Evolutionary conservation across 2,888 invertebrate species (phyloP).

Genomic region (Nomada hirtipes): DNA sequence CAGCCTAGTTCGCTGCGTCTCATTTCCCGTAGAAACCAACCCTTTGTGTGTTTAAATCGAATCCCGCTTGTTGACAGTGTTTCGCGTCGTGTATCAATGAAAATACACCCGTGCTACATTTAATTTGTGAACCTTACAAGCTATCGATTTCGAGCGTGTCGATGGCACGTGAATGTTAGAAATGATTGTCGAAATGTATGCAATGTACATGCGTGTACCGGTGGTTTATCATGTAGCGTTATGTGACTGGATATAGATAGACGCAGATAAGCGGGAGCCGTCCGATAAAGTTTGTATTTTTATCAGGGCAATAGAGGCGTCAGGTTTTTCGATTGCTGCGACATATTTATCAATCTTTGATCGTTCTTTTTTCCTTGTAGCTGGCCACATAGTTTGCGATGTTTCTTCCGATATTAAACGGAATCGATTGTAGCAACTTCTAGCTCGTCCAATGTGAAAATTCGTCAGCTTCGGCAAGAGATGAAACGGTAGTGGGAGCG

Average conservation of each 20-base stretch:
- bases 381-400: too few species aligned
- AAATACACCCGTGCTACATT: too few species aligned
- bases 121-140: not conserved
- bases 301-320: not conserved
- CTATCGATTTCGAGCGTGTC: not conserved
- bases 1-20: not conserved
- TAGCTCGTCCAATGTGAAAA: too few species aligned
- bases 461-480: too few species aligned
- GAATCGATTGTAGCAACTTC: too few species aligned
- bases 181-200: not conserved
- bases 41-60: conserved; percentile 52
- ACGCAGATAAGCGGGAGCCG: conserved; percentile 16
- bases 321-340: not conserved
- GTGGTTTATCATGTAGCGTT: conserved; percentile 2
- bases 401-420: too few species aligned
- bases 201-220: not conserved
- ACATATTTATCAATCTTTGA: conserved; percentile 4
- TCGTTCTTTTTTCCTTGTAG: too few species aligned
- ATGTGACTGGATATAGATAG: conserved; percentile 30
- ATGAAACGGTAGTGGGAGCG: too few species aligned
- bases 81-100: not conserved
- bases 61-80: conserved; percentile 4
- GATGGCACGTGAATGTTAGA: not conserved
- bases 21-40: conserved; percentile 33
- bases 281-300: conserved; percentile 31